A percentile compares a stretch with the other conserved stretches of the same genome.
Evolutionary conservation across 2,113 vertebrate genomes (phyloP).

Genomic region (Drymodes brunneopygia): DNA sequence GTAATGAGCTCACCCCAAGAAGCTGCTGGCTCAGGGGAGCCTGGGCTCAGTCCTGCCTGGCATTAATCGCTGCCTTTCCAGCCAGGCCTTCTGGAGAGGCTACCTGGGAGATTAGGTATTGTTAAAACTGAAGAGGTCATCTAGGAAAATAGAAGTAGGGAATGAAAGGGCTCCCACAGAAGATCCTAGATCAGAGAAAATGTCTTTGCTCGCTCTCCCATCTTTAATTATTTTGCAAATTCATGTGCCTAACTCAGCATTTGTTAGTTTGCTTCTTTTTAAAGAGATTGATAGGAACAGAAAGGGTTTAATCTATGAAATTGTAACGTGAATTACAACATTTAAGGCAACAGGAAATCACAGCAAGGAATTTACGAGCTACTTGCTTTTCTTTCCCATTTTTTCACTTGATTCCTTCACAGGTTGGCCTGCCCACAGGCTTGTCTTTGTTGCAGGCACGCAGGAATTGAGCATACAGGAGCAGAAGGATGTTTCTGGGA

Average conservation of each 20-base stretch:
- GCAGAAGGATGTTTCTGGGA: neutral
- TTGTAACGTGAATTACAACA: fast-evolving
- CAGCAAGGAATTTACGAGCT: neutral
- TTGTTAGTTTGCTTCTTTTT: neutral
- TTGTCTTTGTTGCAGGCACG: neutral
- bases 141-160: neutral
- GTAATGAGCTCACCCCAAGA: neutral
- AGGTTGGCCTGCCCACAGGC: neutral
- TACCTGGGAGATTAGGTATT: neutral
- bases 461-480: neutral
- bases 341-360: neutral
- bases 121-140: neutral
- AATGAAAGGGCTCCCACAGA: neutral
- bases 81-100: neutral
- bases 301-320: neutral
- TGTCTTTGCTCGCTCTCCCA: neutral
- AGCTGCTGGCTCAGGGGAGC: neutral
- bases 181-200: neutral
- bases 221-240: neutral
- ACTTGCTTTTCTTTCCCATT: neutral
- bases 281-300: neutral
- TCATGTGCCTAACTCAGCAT: neutral
- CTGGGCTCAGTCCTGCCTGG: neutral
- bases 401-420: neutral
- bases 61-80: neutral